Conservation (phyloP, 2,797 vertebrate genomes). For the Tangara arthus region DNA sequence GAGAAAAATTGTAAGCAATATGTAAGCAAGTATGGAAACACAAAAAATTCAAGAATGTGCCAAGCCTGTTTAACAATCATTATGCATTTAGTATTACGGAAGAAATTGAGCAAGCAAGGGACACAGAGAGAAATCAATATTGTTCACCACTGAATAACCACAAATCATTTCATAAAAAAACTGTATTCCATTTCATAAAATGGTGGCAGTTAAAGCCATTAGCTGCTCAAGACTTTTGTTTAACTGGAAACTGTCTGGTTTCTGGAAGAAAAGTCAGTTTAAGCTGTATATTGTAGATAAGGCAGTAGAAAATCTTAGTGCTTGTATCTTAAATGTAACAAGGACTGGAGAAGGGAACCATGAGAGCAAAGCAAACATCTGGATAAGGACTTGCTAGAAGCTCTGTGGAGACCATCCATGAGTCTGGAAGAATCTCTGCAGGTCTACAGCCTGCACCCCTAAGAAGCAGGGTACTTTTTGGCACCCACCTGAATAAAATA, state of each 20-base stretch:
- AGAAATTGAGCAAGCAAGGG: slow-evolving; percentile 24
- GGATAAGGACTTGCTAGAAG: neutral
- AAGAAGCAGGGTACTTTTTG: neutral
- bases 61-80: slow-evolving; percentile 33
- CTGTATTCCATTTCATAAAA: neutral
- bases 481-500: accelerated
- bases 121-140: slow-evolving; percentile 59
- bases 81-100: neutral
- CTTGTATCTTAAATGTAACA: neutral
- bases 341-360: neutral
- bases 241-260: neutral
- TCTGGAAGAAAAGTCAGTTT: neutral
- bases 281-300: neutral
- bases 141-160: slow-evolving; percentile 40
- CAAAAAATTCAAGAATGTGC: neutral
- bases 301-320: neutral
- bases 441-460: neutral
- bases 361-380: accelerated
- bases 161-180: slow-evolving; percentile 46
- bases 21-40: neutral
- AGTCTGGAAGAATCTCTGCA: neutral
- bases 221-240: neutral
- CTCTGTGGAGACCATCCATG: accelerated
- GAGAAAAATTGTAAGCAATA: neutral
- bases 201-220: slow-evolving; percentile 4